phyloP scores from a whole-genome alignment of 92 coral and sea anemone species.

The Isaurus tuberculatus region DNA sequence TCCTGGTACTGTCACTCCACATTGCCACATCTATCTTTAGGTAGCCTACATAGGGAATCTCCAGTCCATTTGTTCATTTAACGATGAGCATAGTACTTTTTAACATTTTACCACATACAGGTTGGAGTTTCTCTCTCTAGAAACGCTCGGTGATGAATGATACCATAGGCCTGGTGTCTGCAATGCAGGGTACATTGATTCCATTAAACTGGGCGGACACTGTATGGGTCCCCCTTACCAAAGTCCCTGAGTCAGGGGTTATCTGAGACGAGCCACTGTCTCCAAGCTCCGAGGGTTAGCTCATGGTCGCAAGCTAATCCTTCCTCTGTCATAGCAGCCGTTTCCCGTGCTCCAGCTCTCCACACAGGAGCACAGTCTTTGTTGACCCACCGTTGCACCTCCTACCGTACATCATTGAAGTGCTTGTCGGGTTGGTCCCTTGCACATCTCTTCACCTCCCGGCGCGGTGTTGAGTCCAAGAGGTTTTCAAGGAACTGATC shows the following conservation, averaged over 20 bases:
- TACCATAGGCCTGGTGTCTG: constrained; percentile 66
- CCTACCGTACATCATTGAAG: constrained; percentile 56
- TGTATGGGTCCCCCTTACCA: constrained; percentile 1
- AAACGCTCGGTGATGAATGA: constrained; percentile 57
- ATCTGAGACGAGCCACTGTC: constrained; percentile 52
- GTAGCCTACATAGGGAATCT: constrained; percentile 72
- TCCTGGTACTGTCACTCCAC: constrained; percentile 54
- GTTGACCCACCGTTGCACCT: background rate
- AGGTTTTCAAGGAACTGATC: constrained; percentile 52
- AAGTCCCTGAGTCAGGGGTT: too few species aligned
- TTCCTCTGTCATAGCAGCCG: background rate
- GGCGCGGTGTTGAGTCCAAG: constrained; percentile 28
- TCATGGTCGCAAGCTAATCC: constrained; percentile 41
- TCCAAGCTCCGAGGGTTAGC: constrained; percentile 48
- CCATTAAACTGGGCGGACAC: background rate
- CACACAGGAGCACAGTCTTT: constrained; percentile 14
- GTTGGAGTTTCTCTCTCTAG: constrained; percentile 50
- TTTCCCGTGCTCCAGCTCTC: constrained; percentile 13
- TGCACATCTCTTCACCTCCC: constrained; percentile 55
- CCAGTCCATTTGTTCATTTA: constrained; percentile 68
- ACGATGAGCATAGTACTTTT: constrained; percentile 43
- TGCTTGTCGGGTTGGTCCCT: constrained; percentile 56
- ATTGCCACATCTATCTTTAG: constrained; percentile 54
- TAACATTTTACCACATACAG: constrained; percentile 37
- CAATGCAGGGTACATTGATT: background rate